Conservation (phyloP, 2,797 vertebrate species). For the Dromococcyx pavoninus region DNA sequence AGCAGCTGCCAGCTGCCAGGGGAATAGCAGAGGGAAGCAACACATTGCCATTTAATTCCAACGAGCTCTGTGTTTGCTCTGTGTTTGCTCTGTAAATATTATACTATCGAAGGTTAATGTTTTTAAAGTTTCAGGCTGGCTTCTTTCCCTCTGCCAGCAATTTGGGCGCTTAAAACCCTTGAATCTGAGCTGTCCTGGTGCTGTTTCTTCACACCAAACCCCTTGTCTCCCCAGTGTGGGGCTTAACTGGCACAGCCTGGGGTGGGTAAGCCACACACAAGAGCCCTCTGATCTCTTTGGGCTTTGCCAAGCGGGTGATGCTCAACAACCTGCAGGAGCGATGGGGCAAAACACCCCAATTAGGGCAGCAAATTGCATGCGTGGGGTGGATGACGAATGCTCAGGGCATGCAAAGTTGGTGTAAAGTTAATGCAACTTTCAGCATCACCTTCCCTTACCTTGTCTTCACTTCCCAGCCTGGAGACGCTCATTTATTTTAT, state of each 20-base stretch:
- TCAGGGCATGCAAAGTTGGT: fast-evolving
- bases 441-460: fast-evolving
- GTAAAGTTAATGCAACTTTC: fast-evolving
- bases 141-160: not conserved
- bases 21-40: not conserved
- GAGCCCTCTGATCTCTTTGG: not conserved
- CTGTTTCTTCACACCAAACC: not conserved
- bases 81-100: slow-evolving; percentile 18
- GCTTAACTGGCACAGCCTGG: not conserved
- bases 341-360: fast-evolving
- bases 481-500: not conserved
- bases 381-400: fast-evolving
- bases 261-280: not conserved
- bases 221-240: fast-evolving
- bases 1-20: not conserved
- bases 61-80: not conserved
- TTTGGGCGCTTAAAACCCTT: not conserved
- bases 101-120: not conserved
- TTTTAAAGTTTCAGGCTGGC: not conserved
- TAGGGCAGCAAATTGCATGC: not conserved
- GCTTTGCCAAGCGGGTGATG: not conserved
- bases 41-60: not conserved
- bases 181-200: not conserved
- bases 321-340: fast-evolving
- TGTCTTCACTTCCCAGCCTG: not conserved